Percentiles rank a stretch among this genome's conserved stretches.
Evolutionary conservation across 2,888 invertebrate species (phyloP).

Genomic region (Meghimatium bilineatum): DNA sequence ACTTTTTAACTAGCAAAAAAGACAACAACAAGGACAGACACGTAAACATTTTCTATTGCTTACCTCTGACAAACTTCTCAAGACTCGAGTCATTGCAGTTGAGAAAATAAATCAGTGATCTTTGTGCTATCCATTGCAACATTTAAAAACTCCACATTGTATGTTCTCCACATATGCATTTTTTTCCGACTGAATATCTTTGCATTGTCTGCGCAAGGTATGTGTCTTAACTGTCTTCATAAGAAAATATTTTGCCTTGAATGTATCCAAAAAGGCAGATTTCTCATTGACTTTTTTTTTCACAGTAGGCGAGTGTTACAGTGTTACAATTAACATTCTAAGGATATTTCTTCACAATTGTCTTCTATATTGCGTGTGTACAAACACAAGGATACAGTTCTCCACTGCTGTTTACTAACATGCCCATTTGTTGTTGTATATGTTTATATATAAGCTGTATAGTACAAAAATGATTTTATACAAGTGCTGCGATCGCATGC

Average conservation of each 20-base stretch:
- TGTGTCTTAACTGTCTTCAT: not conserved
- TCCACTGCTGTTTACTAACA: no score
- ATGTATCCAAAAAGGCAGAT: not conserved
- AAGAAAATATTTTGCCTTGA: not conserved
- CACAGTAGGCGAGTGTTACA: not conserved
- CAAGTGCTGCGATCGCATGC: no score
- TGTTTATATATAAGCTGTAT: no score
- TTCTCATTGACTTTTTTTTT: not conserved
- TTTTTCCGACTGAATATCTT: not conserved
- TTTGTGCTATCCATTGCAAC: not conserved
- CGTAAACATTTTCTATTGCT: not conserved
- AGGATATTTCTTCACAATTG: no score
- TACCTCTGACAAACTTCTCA: conserved; percentile 40
- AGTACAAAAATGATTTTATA: no score
- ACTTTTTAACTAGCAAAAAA: no score
- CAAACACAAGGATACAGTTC: no score
- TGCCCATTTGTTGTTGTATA: no score
- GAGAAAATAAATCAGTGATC: not conserved
- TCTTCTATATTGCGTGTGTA: no score
- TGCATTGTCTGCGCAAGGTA: not conserved
- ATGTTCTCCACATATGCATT: not conserved
- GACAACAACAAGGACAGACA: not conserved
- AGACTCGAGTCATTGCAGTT: conserved; percentile 26
- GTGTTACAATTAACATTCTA: no score
- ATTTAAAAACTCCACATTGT: not conserved